phyloP scores from a whole-genome alignment of 2,797 vertebrate genomes.

The Gambusia yucatana region DNA sequence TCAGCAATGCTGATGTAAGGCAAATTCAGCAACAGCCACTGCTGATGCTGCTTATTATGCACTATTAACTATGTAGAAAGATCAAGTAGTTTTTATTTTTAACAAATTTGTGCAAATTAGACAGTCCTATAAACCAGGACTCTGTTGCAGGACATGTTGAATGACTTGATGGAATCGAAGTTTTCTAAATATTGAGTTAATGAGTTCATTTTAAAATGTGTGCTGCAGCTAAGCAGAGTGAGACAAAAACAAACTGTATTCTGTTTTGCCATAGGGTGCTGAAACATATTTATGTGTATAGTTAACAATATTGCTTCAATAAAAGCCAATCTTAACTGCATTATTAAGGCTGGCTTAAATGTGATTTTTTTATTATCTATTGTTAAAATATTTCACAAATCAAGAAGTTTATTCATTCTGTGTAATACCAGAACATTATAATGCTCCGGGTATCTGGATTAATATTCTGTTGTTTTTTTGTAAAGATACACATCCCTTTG shows the following conservation, averaged over 20 bases:
- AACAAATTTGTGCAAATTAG: neutral
- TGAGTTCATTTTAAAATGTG: neutral
- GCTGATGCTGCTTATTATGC: neutral
- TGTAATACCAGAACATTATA: neutral
- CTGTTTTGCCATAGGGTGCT: neutral
- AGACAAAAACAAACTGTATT: neutral
- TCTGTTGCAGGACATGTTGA: neutral
- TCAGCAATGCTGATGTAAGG: neutral
- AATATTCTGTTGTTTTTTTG: too few species aligned
- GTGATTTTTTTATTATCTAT: neutral
- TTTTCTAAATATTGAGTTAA: neutral
- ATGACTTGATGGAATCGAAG: neutral
- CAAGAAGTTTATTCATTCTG: neutral
- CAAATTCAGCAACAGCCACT: neutral
- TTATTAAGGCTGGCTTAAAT: neutral
- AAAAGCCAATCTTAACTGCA: neutral
- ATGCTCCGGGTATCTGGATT: neutral
- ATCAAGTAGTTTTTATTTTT: neutral
- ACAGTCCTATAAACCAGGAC: neutral
- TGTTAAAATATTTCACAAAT: neutral
- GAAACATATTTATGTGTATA: neutral
- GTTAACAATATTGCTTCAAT: neutral
- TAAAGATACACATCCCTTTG: conserved; percentile 10
- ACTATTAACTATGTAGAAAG: neutral
- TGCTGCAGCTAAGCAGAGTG: neutral